Conservation (phyloP, 2,113 vertebrate species). For the Nothobranchius kuhntae region DNA sequence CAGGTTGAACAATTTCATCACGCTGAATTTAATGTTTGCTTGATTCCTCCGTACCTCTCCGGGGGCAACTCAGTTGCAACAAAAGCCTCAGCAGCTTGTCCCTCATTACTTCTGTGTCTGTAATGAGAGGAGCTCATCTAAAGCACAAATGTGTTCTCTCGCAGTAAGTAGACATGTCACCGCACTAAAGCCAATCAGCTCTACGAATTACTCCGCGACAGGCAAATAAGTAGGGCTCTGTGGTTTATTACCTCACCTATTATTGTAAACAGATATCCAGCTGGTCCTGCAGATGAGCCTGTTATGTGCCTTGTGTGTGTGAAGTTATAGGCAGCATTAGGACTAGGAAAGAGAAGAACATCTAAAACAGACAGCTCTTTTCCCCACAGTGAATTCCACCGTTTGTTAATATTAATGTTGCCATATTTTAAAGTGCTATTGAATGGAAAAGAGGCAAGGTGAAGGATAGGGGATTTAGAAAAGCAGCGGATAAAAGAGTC, state of each 20-base stretch:
- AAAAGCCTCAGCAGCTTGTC: conserved; percentile 44
- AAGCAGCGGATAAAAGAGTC: conserved; percentile 44
- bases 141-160: conserved; percentile 47
- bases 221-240: conserved; percentile 39
- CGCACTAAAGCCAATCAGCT: conserved; percentile 44
- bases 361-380: conserved; percentile 14
- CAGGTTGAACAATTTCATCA: not conserved
- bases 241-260: conserved; percentile 36
- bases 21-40: conserved; percentile 9
- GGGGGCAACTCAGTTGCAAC: conserved; percentile 32
- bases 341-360: not conserved
- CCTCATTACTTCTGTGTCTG: conserved; percentile 41
- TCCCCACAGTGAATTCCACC: conserved; percentile 18
- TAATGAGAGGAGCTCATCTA: conserved; percentile 64
- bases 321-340: not conserved
- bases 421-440: conserved; percentile 46
- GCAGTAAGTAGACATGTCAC: conserved; percentile 34
- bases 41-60: conserved; percentile 23
- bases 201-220: conserved; percentile 27
- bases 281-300: conserved; percentile 42
- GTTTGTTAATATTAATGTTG: conserved; percentile 49
- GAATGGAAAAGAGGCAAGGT: conserved; percentile 40
- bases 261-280: conserved; percentile 42
- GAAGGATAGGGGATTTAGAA: conserved; percentile 9
- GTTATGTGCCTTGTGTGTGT: conserved; percentile 8